These are phyloP conservation scores for Aricia artaxerxes DNA, from an alignment of 2,888 invertebrate species.

Conservation along the genomic window DNA sequence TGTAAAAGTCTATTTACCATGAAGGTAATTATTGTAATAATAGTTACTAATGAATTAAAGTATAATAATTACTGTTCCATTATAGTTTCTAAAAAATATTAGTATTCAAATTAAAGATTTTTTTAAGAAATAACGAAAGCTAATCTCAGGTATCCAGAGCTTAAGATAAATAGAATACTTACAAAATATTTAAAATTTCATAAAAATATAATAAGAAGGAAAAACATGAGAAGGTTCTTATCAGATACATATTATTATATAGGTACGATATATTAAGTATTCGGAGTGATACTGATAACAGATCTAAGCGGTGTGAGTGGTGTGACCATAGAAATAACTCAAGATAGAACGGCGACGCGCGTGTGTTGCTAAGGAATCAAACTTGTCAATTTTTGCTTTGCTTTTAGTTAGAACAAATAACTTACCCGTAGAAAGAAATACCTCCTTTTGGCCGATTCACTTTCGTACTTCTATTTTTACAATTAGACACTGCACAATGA, in stretches of 20 bases:
- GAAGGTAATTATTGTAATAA: neutral
- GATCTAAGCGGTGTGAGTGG: neutral
- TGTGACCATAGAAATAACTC: too few relatives aligned
- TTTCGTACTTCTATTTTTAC: too few relatives aligned
- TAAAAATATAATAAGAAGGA: slow-evolving; percentile 5
- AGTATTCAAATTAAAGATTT: neutral
- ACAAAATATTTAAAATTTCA: neutral
- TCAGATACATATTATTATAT: neutral
- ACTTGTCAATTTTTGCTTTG: too few relatives aligned
- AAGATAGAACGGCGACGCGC: too few relatives aligned
- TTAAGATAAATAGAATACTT: neutral
- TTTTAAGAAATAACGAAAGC: neutral
- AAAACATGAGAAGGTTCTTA: slow-evolving; percentile 18
- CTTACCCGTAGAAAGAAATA: too few relatives aligned
- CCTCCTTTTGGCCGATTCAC: too few relatives aligned
- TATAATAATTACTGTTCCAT: too few relatives aligned
- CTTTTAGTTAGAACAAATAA: too few relatives aligned
- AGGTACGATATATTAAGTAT: neutral
- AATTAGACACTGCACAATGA: too few relatives aligned
- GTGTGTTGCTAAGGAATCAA: too few relatives aligned
- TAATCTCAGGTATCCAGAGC: neutral
- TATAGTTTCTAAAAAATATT: too few relatives aligned
- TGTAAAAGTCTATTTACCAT: neutral
- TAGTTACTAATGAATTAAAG: neutral
- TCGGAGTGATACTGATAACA: neutral